Percentiles rank a stretch among this genome's conserved stretches.
Conservation (phyloP, 2,113 vertebrate species). For the Capreolus pygargus region DNA sequence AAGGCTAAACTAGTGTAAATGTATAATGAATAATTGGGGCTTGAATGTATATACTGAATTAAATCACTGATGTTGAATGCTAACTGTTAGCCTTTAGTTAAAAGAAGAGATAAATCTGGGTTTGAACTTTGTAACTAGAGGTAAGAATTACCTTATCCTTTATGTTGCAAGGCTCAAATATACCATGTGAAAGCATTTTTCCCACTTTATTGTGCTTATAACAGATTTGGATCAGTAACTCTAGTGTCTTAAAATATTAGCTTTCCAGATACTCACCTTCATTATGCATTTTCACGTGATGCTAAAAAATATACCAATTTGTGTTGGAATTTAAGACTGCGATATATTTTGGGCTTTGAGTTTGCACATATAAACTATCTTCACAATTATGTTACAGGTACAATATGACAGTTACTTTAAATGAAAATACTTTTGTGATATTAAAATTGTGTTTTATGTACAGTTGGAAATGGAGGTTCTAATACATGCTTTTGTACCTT, state of each 20-base stretch:
- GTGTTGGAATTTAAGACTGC: background rate
- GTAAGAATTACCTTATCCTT: background rate
- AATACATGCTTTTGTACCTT: background rate
- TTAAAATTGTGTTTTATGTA: background rate
- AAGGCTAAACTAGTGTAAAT: background rate
- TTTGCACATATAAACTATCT: background rate
- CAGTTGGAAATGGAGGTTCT: background rate
- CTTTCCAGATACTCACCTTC: background rate
- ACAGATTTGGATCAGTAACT: background rate
- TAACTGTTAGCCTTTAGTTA: background rate
- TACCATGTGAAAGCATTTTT: background rate
- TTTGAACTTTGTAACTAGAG: conserved; percentile 14
- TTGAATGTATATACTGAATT: background rate
- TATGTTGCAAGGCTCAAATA: background rate
- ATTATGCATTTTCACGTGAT: background rate
- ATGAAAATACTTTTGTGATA: background rate
- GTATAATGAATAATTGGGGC: background rate
- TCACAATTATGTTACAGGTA: background rate
- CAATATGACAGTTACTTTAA: background rate
- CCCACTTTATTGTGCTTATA: background rate
- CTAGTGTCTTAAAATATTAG: background rate
- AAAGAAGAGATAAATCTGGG: background rate
- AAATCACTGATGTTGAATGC: background rate
- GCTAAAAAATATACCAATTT: background rate
- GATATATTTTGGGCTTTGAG: background rate